Evolutionary conservation across 35 echinoderm and acorn worm species (phyloP).

Genomic region (Holothuria glaberrima): DNA sequence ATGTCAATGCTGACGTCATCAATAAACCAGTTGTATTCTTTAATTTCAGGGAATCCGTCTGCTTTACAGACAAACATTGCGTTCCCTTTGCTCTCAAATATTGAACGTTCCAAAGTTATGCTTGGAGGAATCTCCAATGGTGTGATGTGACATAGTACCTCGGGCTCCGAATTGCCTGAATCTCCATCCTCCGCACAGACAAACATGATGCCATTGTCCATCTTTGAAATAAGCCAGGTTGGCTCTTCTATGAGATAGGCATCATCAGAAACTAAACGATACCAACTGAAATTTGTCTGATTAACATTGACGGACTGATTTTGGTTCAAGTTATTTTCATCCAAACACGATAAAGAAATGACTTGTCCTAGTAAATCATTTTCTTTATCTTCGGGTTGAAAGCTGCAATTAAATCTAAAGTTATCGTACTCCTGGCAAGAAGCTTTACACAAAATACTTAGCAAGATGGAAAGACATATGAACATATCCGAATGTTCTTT

Average conservation of each 20-base stretch:
- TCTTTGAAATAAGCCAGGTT: background rate
- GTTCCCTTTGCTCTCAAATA: background rate
- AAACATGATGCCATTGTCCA: slow-evolving; percentile 2
- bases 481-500: too few species aligned
- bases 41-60: slow-evolving; percentile 1
- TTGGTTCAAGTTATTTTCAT: background rate
- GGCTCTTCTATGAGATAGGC: background rate
- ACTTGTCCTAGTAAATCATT: background rate
- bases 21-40: slow-evolving; percentile 34
- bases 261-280: background rate
- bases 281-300: slow-evolving; percentile 8
- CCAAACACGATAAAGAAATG: background rate
- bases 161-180: background rate
- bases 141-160: background rate
- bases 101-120: background rate
- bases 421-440: too few species aligned
- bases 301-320: background rate
- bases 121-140: background rate
- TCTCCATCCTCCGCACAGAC: slow-evolving; percentile 14
- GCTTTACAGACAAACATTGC: slow-evolving; percentile 23
- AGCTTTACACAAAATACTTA: too few species aligned
- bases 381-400: background rate
- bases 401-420: background rate
- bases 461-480: too few species aligned
- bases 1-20: background rate